These are phyloP conservation scores for Octopus sinensis DNA, from an alignment of 1,140 invertebrate genomes.

Conservation along the genomic window DNA sequence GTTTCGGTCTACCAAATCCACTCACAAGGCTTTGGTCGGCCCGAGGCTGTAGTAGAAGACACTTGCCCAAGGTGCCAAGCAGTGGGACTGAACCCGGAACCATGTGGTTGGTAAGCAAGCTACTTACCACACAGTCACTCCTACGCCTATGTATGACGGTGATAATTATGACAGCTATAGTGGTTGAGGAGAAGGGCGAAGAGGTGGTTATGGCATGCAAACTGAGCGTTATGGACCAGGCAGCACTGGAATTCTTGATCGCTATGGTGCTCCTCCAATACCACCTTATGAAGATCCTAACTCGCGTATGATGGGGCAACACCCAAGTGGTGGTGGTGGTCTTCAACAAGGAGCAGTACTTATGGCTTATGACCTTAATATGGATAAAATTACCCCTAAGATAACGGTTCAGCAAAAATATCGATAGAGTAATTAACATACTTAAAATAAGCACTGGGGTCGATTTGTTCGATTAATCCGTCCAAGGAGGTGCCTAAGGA, in stretches of 20 bases:
- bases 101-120: no score
- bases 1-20: no score
- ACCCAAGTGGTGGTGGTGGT: slow-evolving; percentile 17
- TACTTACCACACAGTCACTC: no score
- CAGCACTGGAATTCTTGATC: slow-evolving; percentile 11
- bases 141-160: neutral
- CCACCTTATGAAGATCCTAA: slow-evolving; percentile 15
- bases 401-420: no score
- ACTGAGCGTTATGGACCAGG: slow-evolving; percentile 19
- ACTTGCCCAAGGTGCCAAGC: no score
- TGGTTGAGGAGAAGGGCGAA: neutral
- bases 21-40: no score
- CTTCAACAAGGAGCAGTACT: slow-evolving; percentile 80
- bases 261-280: slow-evolving; percentile 26
- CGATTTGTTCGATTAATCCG: no score
- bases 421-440: no score
- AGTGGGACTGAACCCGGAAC: no score
- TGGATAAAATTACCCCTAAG: slow-evolving; percentile 66
- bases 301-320: slow-evolving; percentile 7
- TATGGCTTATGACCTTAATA: slow-evolving; percentile 96
- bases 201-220: slow-evolving; percentile 28
- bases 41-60: no score
- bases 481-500: no score
- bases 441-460: no score
- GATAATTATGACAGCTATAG: slow-evolving; percentile 16